Evolutionary conservation across 2,888 invertebrate species (phyloP).

Genomic region (Cephus spinipes): DNA sequence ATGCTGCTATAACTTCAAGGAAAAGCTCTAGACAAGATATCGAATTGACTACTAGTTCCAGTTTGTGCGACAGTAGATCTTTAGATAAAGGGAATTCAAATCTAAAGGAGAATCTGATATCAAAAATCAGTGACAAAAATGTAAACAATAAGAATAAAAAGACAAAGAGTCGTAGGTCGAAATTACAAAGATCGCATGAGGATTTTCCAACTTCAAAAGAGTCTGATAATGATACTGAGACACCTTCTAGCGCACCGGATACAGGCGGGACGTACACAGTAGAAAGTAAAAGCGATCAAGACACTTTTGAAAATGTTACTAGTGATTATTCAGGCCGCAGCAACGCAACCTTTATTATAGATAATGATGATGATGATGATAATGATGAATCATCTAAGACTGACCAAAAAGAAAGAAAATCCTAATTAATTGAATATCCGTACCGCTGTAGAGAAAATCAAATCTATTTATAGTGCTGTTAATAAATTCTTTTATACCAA

Average conservation of each 20-base stretch:
- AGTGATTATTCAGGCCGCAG: conserved; percentile 40
- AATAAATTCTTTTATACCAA: too few relatives aligned
- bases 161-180: background rate
- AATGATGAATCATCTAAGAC: too few relatives aligned
- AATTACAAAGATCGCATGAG: background rate
- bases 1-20: conserved; percentile 21
- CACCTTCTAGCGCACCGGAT: conserved; percentile 26
- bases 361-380: conserved; percentile 12
- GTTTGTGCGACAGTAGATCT: background rate
- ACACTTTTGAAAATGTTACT: conserved; percentile 11
- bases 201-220: background rate
- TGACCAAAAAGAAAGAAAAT: background rate
- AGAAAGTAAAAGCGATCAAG: conserved; percentile 24
- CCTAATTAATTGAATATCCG: background rate
- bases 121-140: background rate
- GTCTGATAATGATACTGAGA: conserved; percentile 19
- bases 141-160: background rate
- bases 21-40: conserved; percentile 4
- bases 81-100: background rate
- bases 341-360: conserved; percentile 48
- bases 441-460: background rate
- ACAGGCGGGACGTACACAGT: conserved; percentile 50
- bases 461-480: too few relatives aligned
- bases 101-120: background rate
- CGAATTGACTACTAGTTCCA: background rate